Base-by-base conservation (phyloP, 2,888 invertebrate genomes). In the Agrypnus murinus region DNA sequence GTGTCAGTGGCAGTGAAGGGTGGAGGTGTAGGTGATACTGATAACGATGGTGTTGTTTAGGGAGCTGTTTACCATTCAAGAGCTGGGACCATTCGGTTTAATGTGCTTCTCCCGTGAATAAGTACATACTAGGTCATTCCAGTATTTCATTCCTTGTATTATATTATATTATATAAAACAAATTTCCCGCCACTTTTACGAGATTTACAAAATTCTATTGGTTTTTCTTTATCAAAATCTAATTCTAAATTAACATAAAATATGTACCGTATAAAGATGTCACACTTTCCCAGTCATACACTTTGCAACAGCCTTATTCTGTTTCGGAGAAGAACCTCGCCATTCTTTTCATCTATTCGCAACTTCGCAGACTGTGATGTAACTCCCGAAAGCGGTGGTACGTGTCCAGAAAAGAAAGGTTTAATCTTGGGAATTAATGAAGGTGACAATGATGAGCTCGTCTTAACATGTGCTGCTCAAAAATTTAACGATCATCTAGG, bases 381-480 rank as follows among this genome's bases (percentile, higher is more conserved):
- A n/a, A n/a, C n/a, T n/a, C n/a, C n/a, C n/a, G n/a, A n/a, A n/a
- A 71, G 50, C 2, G 48, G 65, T 10, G 43, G 48, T 19, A 8
- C 46, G 32, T n/a, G 15, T 6, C 32, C 31, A n/a, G 74, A 74
- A 36, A 74, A 69, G 89, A 88, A 87, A 84, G 88, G 89, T 1
- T 77, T 89, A n/a, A 88, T 90, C 64, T 78, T 90, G 59, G 89
- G 89, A 0, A 86, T 88, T 12, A 89, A 88, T 78, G 86, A 88
- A 74, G 81, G 81, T 7, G 84, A 85, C 17, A 79, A 82, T 19
- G 82, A 84, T 38, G 84, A 85, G 74, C 86, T 87, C 5, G 85
- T 87, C 71, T 83, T 90, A 69, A 87, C 89, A 0, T 80, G 86
- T 17, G 83, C 86, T 0, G 89, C 88, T 1, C 82, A 85, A 71